A percentile compares a stretch with the other conserved stretches of the same genome.
Conservation (phyloP, 1,140 invertebrate genomes). For the Neelides sp. region DNA sequence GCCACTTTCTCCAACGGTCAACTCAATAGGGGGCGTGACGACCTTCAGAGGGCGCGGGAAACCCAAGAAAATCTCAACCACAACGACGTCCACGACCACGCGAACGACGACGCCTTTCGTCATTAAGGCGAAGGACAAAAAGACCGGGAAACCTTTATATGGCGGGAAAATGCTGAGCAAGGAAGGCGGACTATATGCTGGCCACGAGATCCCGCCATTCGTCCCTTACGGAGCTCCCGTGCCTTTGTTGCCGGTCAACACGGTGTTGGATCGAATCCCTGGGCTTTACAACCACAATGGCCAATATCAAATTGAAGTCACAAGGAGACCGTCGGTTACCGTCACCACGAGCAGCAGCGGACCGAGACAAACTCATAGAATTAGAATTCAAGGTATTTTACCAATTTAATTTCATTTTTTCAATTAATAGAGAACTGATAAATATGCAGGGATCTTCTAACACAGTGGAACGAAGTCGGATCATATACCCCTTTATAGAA, state of each 20-base stretch:
- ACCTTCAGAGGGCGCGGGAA: neutral
- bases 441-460: too few relatives aligned
- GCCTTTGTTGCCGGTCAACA: slow-evolving; percentile 17
- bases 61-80: neutral
- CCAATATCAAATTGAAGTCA: neutral
- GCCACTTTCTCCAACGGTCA: neutral
- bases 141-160: slow-evolving; percentile 28
- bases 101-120: neutral
- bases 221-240: slow-evolving; percentile 26
- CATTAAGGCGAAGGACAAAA: slow-evolving; percentile 6
- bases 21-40: neutral
- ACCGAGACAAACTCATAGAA: too few relatives aligned
- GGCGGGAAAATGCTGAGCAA: slow-evolving; percentile 27
- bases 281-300: neutral
- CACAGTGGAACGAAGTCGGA: too few relatives aligned
- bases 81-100: neutral
- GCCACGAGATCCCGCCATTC: slow-evolving; percentile 11
- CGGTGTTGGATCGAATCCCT: slow-evolving; percentile 4
- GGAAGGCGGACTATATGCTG: slow-evolving; percentile 31
- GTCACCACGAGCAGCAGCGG: too few relatives aligned
- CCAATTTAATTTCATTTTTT: too few relatives aligned
- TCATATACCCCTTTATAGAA: too few relatives aligned
- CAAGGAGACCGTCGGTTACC: too few relatives aligned
- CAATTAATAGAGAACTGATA: too few relatives aligned
- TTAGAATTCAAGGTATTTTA: too few relatives aligned